Evolutionary conservation across 1,140 invertebrate species (phyloP).

Genomic region (Wiebesia pumilae): DNA sequence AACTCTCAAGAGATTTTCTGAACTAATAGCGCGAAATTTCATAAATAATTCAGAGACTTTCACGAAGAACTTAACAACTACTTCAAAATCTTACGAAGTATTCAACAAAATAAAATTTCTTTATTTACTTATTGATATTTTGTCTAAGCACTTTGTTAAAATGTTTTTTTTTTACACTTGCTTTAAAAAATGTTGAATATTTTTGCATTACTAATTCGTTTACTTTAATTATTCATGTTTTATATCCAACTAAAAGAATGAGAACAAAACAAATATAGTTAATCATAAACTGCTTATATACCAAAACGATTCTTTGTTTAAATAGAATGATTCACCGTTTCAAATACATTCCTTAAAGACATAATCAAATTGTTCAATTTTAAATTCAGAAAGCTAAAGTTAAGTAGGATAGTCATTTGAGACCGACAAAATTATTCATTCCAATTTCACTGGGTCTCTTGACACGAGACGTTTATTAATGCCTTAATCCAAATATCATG

Average conservation of each 20-base stretch:
- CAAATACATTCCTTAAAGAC: background rate
- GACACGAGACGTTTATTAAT: background rate
- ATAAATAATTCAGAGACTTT: constrained; percentile 43
- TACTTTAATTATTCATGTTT: too few species aligned
- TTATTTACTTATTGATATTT: too few species aligned
- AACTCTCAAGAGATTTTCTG: background rate
- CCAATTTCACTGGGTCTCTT: background rate
- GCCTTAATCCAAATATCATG: background rate
- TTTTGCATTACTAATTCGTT: too few species aligned
- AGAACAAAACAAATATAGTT: too few species aligned
- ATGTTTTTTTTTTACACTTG: too few species aligned
- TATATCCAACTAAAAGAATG: too few species aligned
- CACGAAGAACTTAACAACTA: background rate
- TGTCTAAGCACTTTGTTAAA: too few species aligned
- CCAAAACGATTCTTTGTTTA: background rate
- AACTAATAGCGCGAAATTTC: constrained; percentile 10
- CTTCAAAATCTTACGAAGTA: background rate
- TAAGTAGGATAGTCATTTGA: background rate
- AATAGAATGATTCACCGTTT: background rate
- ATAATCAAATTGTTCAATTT: background rate
- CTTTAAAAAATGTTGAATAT: too few species aligned
- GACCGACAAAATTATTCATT: background rate
- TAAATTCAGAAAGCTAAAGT: background rate
- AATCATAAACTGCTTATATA: background rate
- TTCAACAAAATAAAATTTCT: too few species aligned